phyloP scores from a whole-genome alignment of 2,797 vertebrate genomes.

The Paguma larvata region DNA sequence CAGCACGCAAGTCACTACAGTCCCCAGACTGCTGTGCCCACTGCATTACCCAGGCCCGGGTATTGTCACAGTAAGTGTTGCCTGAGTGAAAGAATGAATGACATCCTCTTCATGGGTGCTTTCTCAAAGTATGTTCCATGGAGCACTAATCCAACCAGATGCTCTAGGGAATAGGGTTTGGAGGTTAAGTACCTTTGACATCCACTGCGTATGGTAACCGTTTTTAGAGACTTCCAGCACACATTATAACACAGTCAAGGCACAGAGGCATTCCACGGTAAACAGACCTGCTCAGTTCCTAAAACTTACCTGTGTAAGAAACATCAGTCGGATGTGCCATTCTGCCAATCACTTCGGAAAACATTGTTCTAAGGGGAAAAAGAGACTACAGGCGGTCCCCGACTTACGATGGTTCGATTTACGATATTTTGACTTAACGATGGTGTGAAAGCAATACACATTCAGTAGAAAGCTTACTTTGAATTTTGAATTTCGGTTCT shows the following conservation, averaged over 20 bases:
- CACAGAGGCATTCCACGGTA: neutral
- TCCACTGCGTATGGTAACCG: fast-evolving
- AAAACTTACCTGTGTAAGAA: neutral
- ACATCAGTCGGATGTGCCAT: neutral
- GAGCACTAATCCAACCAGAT: neutral
- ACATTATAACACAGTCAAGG: neutral
- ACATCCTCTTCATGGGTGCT: no score
- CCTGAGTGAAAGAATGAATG: neutral
- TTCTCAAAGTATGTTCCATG: neutral
- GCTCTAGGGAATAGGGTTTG: neutral
- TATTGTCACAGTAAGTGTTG: fast-evolving
- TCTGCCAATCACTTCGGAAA: neutral
- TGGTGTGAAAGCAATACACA: neutral
- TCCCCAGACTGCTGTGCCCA: no score
- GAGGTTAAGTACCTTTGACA: neutral
- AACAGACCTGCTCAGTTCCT: neutral
- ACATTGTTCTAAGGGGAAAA: neutral
- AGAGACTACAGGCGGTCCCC: neutral
- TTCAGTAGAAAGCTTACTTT: neutral
- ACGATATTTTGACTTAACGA: neutral
- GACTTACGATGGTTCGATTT: neutral
- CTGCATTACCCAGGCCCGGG: no score
- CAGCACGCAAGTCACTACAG: no score
- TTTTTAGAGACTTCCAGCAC: neutral
- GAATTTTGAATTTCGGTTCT: neutral